A percentile compares a stretch with the other conserved stretches of the same genome.
phyloP scores from a whole-genome alignment of 2,797 vertebrate species.

The Brotula barbata region DNA sequence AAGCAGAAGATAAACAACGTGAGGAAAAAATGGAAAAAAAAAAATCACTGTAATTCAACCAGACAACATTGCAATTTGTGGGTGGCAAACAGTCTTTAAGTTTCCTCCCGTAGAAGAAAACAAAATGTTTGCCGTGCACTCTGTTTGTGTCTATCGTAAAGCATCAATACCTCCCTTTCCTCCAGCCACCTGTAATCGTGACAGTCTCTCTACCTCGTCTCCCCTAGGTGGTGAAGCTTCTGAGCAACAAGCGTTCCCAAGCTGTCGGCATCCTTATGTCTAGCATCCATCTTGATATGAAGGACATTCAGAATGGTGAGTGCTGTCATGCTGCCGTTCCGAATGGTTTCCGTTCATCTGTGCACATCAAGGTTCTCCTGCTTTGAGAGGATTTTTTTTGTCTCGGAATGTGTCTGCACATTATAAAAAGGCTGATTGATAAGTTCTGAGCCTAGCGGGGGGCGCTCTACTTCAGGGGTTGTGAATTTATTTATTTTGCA shows the following conservation, averaged over 20 bases:
- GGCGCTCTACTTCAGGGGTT: no score
- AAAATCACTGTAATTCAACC: conserved; percentile 42
- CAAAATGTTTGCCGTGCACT: conserved; percentile 11
- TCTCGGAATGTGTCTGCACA: no score
- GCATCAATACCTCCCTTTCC: conserved; percentile 4
- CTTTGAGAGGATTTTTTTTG: no score
- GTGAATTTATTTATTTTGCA: no score
- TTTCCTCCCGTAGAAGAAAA: conserved; percentile 36
- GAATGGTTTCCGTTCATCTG: no score
- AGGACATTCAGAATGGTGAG: conserved; percentile 95
- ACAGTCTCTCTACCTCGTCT: no score
- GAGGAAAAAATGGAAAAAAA: conserved; percentile 28
- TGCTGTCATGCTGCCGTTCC: conserved; percentile 13
- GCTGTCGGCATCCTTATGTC: conserved; percentile 99
- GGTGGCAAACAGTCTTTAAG: neutral
- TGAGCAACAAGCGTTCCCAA: conserved; percentile 98
- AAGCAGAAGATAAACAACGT: conserved; percentile 39
- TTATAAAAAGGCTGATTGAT: no score
- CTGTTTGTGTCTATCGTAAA: neutral
- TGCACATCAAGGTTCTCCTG: no score
- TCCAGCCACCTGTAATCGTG: conserved; percentile 6
- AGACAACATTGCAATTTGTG: no score
- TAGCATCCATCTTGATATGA: conserved; percentile 98
- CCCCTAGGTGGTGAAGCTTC: conserved; percentile 90
- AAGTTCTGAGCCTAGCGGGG: no score